Evolutionary conservation across 1,140 invertebrate species (phyloP), one percentile per base, ranked within the genome.

Genomic region (Drosophila kohkoa): DNA sequence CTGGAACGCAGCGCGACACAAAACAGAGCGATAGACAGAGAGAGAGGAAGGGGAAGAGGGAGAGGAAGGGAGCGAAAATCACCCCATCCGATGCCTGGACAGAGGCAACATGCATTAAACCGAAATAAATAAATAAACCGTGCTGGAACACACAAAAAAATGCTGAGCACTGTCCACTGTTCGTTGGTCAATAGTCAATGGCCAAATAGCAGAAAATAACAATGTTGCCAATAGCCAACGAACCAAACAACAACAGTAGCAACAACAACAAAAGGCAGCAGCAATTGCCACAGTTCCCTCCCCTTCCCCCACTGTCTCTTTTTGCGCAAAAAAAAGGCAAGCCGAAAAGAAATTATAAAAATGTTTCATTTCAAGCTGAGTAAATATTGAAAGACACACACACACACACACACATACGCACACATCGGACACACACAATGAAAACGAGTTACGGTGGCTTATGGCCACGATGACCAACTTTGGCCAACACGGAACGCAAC

Each of bases 181-280:
- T 13, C 28, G n/a, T 1, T 85, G 82, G 78, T 83, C 80, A 88
- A 87, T 89, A 87, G 80, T 87, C 83, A 83, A 88, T 87, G 83
- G 58, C 74, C 83, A 87, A 87, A 87, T 81, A 80, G 83, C 83
- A 88, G 85, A 87, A 87, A 87, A 87, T 88, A 87, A 87, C 83
- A 87, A 87, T 87, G 83, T 87, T 87, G 83, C 83, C 83, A 83
- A 88, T 87, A 82, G 83, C 83, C 83, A 87, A 83, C 83, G 83
- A 87, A 83, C 83, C 83, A 87, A 88, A 67, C 83, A 82, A 58
- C 79, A 87, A 77, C 79, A 72, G 59, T 75, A 82, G 60, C 83
- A 82, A 54, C 79, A 87, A 73, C 79, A 72, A 28, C 30, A 45
- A 52, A 32, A 38, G 32, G 35, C 15, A 58, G 13, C 45, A 57